Conservation (phyloP, 2,113 vertebrate species). For the Syngnathus typhle region DNA sequence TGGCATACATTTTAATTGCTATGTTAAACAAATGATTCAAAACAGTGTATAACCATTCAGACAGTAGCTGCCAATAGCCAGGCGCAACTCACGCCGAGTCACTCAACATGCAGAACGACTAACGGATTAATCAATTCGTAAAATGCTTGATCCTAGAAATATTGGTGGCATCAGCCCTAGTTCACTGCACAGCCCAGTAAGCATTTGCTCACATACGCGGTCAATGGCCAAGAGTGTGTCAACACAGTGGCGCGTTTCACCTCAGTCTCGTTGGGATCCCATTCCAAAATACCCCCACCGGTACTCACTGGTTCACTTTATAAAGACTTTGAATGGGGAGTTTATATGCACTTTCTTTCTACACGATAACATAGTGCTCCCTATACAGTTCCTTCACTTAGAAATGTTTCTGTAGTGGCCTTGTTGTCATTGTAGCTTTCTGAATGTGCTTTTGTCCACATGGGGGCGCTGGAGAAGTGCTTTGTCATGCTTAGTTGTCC, state of each 20-base stretch:
- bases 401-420: slow-evolving; percentile 5
- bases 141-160: background rate
- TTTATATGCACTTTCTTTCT: slow-evolving; percentile 14
- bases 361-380: slow-evolving; percentile 14
- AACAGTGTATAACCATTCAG: too few species aligned
- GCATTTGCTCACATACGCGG: slow-evolving; percentile 6
- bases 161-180: background rate
- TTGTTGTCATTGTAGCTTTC: background rate
- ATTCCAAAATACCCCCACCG: slow-evolving; percentile 38
- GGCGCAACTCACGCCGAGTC: too few species aligned
- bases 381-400: slow-evolving; percentile 1
- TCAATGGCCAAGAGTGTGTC: slow-evolving; percentile 36
- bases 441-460: background rate
- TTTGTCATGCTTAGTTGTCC: background rate
- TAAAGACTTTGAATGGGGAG: slow-evolving; percentile 56
- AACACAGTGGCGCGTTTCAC: slow-evolving; percentile 57
- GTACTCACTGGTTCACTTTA: slow-evolving; percentile 57
- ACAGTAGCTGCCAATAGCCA: too few species aligned
- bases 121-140: background rate
- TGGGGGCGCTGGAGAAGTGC: background rate
- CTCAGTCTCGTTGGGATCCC: slow-evolving; percentile 44
- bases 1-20: too few species aligned
- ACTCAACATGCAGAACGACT: background rate
- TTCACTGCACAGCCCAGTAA: slow-evolving; percentile 43
- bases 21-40: too few species aligned